These are phyloP conservation scores for Burhinus bistriatus DNA, from an alignment of 2,113 vertebrate genomes.

Conservation along the genomic window DNA sequence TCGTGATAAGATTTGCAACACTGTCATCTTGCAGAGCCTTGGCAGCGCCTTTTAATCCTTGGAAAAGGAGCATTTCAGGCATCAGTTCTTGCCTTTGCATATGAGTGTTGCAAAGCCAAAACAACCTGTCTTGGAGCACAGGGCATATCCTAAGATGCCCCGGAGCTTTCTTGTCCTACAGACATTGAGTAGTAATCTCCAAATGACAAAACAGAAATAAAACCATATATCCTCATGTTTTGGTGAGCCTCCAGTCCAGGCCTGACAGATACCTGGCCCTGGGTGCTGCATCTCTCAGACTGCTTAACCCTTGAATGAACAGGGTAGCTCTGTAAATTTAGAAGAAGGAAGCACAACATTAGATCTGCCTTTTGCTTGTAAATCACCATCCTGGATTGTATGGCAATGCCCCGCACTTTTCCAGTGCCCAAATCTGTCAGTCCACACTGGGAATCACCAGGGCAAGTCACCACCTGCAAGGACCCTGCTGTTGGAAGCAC, in stretches of 20 bases:
- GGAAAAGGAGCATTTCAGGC: constrained; percentile 19
- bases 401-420: background rate
- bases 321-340: background rate
- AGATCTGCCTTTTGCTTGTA: background rate
- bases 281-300: background rate
- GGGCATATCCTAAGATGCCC: constrained; percentile 39
- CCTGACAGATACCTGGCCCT: constrained; percentile 48
- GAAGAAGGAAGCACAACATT: background rate
- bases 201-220: constrained; percentile 45
- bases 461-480: background rate
- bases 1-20: constrained; percentile 30
- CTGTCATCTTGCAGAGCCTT: constrained; percentile 30
- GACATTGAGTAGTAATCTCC: constrained; percentile 9
- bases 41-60: constrained; percentile 27
- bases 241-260: constrained; percentile 19
- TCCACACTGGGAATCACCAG: background rate
- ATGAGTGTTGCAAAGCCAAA: constrained; percentile 16
- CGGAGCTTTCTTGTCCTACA: constrained; percentile 6
- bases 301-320: background rate
- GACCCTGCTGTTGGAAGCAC: background rate
- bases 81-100: background rate
- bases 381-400: background rate
- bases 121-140: background rate
- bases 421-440: background rate
- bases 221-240: constrained; percentile 14